Conservation (phyloP, 2,113 vertebrate genomes). For the Ploceus nigricollis region DNA sequence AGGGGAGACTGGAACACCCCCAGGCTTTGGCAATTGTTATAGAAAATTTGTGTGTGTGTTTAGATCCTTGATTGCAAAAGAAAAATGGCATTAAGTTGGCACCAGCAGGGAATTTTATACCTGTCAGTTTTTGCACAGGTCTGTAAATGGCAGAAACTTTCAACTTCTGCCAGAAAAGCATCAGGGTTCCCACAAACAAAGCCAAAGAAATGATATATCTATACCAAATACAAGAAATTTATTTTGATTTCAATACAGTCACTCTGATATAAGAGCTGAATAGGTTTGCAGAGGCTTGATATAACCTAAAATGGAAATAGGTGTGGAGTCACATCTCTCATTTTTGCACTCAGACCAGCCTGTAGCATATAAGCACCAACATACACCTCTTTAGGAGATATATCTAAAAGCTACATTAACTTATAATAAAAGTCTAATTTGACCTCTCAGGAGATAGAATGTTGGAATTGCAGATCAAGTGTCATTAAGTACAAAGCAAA, state of each 20-base stretch:
- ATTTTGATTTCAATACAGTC: slow-evolving; percentile 10
- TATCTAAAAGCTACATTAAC: neutral
- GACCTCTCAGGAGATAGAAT: neutral
- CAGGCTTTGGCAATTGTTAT: slow-evolving; percentile 27
- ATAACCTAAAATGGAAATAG: neutral
- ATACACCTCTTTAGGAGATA: neutral
- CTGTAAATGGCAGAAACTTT: slow-evolving; percentile 36
- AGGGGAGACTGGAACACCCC: neutral
- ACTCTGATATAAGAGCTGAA: neutral
- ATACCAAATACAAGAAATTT: neutral
- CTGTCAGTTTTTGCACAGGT: slow-evolving; percentile 24
- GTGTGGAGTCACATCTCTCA: neutral
- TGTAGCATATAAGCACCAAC: neutral
- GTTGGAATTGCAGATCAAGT: neutral
- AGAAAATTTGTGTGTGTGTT: slow-evolving; percentile 7
- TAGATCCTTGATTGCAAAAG: slow-evolving; percentile 38
- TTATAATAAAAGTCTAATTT: neutral
- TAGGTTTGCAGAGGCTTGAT: neutral
- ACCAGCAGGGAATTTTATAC: slow-evolving; percentile 21
- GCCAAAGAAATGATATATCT: neutral
- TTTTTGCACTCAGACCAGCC: neutral
- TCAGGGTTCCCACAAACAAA: neutral
- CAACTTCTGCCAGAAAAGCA: slow-evolving; percentile 44
- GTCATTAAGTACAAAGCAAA: neutral
- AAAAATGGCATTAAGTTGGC: slow-evolving; percentile 45